Evolutionary conservation across 1,140 invertebrate species (phyloP), one percentile per base, ranked within the genome.

Genomic region (Tetragonula clypearis): DNA sequence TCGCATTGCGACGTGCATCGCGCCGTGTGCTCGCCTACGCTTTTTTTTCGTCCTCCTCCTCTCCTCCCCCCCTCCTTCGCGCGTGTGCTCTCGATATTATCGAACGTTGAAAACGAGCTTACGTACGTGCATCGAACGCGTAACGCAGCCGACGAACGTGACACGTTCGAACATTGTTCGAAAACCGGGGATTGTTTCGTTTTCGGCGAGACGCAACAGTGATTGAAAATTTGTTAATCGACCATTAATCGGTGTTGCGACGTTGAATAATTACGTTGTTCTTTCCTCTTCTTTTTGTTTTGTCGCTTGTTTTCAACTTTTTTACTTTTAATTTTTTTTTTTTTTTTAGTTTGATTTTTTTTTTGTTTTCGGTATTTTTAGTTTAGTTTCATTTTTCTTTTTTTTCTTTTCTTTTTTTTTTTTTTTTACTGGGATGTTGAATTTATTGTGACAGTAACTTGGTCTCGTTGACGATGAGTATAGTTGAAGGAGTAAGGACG

Each of bases 1-100:
- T 92, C 88, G 79, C 78, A 83, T 91, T 88, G 85, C 78, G 90
- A 90, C 86, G 89, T 91, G 88, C 87, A 87, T 89, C 87, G 88
- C 87, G 82, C 88, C 86, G 86, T 75, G 72, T 87, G 60, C 77
- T 78, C 80, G 23, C 56, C 14, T 66, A 49, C 41, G n/a, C 53
- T 55, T 15, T 79, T 60, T 30, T 76, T 62, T 76, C 60, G 55
- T 73, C n/a, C 23, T 49, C 35, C 60, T 60, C 60, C n/a, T 73
- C 83, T 76, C 26, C 79, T 41, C 56, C 72, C 49, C 35, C 73
- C 23, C 60, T 71, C 30, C 58, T 19, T 56, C 82, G 26, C 69
- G 76, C 82, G 23, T 17, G 56, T 66, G 21, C 74, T 53, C 55
- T 17, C 82, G 74, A 78, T 78, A 65, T 78, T 82, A 82, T 82